These are phyloP conservation scores for Mythimna albipuncta DNA, from an alignment of 2,888 invertebrate genomes.

Conservation along the genomic window DNA sequence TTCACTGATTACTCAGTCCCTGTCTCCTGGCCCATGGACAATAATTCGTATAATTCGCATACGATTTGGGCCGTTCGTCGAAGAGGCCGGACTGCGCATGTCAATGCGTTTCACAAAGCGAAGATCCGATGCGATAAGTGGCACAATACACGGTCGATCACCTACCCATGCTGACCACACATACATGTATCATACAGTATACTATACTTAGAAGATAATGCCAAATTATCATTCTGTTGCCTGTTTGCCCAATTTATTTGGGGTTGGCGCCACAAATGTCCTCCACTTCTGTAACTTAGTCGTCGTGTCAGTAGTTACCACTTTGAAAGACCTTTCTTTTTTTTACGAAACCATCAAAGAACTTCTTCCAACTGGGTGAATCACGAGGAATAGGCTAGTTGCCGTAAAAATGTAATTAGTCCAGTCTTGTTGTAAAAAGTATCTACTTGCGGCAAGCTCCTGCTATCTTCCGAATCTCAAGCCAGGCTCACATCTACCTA, in stretches of 20 bases:
- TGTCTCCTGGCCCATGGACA: conserved; percentile 71
- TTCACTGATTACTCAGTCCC: conserved; percentile 75
- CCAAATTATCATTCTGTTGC: not conserved
- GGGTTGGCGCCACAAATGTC: too few relatives aligned
- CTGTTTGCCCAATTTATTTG: too few relatives aligned
- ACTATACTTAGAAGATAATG: conserved; percentile 8
- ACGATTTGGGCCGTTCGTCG: conserved; percentile 85
- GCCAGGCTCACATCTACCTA: not conserved
- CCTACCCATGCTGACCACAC: conserved; percentile 69
- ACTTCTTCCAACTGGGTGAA: too few relatives aligned
- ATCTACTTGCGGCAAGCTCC: not conserved
- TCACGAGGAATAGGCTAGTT: too few relatives aligned
- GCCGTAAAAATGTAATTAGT: too few relatives aligned
- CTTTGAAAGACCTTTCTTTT: too few relatives aligned
- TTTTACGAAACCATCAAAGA: too few relatives aligned
- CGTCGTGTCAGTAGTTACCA: too few relatives aligned
- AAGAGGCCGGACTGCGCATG: conserved; percentile 80
- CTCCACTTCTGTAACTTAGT: too few relatives aligned
- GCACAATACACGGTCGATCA: conserved; percentile 86
- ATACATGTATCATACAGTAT: conserved; percentile 46
- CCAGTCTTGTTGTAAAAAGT: too few relatives aligned
- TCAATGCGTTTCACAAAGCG: conserved; percentile 84
- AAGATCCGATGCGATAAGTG: conserved; percentile 87
- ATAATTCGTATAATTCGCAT: conserved; percentile 81
- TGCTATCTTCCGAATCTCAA: not conserved